phyloP scores from a whole-genome alignment of 2,888 invertebrate species.

The Falcaria lacertinaria region DNA sequence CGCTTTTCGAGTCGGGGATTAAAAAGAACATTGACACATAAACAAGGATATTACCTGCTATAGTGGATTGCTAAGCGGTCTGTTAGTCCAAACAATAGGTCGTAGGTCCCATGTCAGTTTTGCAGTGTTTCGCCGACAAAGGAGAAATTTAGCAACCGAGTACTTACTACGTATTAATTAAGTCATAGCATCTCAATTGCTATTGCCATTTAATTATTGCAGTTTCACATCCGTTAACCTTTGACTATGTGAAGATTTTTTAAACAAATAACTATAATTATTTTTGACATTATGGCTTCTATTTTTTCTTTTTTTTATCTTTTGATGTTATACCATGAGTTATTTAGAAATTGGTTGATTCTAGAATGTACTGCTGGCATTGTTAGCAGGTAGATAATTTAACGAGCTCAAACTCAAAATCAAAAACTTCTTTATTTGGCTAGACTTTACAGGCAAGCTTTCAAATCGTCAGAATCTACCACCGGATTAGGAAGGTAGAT shows the following conservation, averaged over 20 bases:
- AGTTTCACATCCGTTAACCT: not conserved
- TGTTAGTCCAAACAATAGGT: conserved; percentile 5
- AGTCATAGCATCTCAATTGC: not conserved
- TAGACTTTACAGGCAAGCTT: too few species aligned
- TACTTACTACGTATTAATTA: not conserved
- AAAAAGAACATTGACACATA: too few species aligned
- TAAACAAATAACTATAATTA: not conserved
- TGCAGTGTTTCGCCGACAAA: conserved; percentile 5
- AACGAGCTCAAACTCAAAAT: too few species aligned
- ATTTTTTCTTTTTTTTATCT: not conserved
- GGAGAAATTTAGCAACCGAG: conserved; percentile 11
- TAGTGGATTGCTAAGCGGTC: too few species aligned
- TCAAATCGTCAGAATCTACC: too few species aligned
- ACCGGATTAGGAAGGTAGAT: too few species aligned
- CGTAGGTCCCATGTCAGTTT: conserved; percentile 4
- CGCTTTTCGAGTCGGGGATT: too few species aligned
- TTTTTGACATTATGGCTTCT: not conserved
- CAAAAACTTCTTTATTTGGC: too few species aligned
- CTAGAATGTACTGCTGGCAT: not conserved
- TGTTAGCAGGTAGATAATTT: too few species aligned
- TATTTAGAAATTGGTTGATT: not conserved
- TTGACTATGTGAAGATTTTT: not conserved
- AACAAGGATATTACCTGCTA: too few species aligned
- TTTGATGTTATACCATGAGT: not conserved
- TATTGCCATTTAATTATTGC: not conserved